Percentiles rank a stretch among this genome's conserved stretches.
phyloP scores from a whole-genome alignment of 2,113 vertebrate species.

The Thomomys bottae region DNA sequence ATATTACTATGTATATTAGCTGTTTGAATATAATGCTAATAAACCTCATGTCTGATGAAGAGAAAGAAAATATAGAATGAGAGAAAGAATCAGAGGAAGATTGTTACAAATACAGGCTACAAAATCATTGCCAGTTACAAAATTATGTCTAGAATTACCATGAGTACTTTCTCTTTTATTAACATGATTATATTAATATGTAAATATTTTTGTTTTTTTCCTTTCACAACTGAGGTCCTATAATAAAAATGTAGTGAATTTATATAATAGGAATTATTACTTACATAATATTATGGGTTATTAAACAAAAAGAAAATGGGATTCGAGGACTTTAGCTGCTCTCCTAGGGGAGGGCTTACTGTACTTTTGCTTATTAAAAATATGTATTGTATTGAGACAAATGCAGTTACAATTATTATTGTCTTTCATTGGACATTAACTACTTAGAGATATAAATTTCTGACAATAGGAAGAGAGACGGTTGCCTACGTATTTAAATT shows the following conservation, averaged over 20 bases:
- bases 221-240: not conserved
- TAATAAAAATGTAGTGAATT: not conserved
- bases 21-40: too few relatives aligned
- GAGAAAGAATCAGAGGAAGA: not conserved
- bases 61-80: not conserved
- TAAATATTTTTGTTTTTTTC: not conserved
- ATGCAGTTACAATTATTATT: too few relatives aligned
- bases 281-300: not conserved
- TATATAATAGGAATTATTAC: not conserved
- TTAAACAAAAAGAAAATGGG: not conserved
- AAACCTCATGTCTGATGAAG: not conserved
- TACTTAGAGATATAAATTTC: too few relatives aligned
- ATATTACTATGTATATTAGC: too few relatives aligned
- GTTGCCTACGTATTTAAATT: too few relatives aligned
- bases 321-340: not conserved
- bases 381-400: too few relatives aligned
- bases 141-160: too few relatives aligned
- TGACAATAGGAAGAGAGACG: too few relatives aligned
- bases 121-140: too few relatives aligned
- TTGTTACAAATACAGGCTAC: not conserved
- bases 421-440: too few relatives aligned
- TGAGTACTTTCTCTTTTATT: too few relatives aligned
- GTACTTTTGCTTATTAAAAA: not conserved
- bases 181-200: not conserved
- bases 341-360: not conserved